phyloP scores from a whole-genome alignment of 2,888 invertebrate genomes.

The Trachelus iudaicus region DNA sequence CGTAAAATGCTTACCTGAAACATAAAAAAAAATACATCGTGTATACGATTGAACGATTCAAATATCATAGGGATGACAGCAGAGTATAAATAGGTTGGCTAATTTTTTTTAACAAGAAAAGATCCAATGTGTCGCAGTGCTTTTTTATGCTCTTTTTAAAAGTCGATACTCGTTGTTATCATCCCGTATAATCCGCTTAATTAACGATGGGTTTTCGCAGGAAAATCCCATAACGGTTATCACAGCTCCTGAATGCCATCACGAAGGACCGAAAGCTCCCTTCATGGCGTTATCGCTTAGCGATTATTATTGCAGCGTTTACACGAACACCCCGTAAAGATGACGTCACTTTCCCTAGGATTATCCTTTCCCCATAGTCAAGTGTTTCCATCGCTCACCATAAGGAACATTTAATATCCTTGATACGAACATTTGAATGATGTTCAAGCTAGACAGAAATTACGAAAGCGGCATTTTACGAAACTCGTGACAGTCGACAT shows the following conservation, averaged over 20 bases:
- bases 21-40: neutral
- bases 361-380: neutral
- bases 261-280: neutral
- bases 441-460: neutral
- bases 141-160: neutral
- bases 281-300: neutral
- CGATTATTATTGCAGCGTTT: slow-evolving; percentile 5
- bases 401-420: neutral
- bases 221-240: neutral
- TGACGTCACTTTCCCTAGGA: neutral
- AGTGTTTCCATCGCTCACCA: neutral
- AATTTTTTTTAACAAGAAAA: neutral
- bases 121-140: neutral
- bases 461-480: neutral
- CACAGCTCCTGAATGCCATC: neutral
- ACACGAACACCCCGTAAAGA: neutral
- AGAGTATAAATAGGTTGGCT: neutral
- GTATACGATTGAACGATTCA: neutral
- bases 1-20: neutral
- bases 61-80: neutral
- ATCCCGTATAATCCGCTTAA: slow-evolving; percentile 1
- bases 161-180: neutral
- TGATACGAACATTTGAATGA: neutral
- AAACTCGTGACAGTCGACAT: neutral
- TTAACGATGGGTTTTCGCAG: neutral